Evolutionary conservation across 1,140 invertebrate species (phyloP).

Genomic region (Drosophila aff.): DNA sequence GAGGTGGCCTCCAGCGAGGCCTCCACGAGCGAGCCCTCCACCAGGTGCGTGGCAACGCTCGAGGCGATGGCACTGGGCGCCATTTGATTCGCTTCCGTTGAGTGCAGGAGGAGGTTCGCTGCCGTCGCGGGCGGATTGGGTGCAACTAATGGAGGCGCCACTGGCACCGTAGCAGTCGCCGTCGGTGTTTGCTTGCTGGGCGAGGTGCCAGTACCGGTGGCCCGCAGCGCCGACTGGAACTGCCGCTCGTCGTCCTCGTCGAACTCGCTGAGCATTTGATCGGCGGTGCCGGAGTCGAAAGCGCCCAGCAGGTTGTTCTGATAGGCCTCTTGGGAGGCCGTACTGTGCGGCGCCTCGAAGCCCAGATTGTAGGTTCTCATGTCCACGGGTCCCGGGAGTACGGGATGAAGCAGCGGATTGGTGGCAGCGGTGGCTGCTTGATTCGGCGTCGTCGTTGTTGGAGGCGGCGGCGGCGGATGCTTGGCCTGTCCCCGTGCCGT

Average conservation of each 20-base stretch:
- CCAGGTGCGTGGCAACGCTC: slow-evolving; percentile 37
- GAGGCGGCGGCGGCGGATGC: background rate
- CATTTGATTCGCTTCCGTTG: slow-evolving; percentile 67
- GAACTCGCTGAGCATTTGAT: slow-evolving; percentile 89
- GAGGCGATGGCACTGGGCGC: slow-evolving; percentile 36
- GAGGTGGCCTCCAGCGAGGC: slow-evolving; percentile 78
- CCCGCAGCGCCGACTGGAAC: slow-evolving; percentile 88
- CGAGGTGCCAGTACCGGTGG: slow-evolving; percentile 85
- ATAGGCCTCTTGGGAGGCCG: slow-evolving; percentile 86
- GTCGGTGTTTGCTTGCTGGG: slow-evolving; percentile 42
- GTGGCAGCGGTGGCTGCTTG: background rate
- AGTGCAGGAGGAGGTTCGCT: slow-evolving; percentile 43
- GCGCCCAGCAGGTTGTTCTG: slow-evolving; percentile 88
- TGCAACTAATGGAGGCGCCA: background rate
- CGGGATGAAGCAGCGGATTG: slow-evolving; percentile 85
- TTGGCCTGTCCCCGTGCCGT: slow-evolving; percentile 57
- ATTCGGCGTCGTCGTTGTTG: slow-evolving; percentile 23
- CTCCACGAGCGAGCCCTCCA: slow-evolving; percentile 54
- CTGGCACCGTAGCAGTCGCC: background rate
- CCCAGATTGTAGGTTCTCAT: slow-evolving; percentile 92
- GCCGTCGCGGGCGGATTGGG: slow-evolving; percentile 3
- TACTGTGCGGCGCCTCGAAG: slow-evolving; percentile 86
- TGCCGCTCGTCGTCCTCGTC: slow-evolving; percentile 93
- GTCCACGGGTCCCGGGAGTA: slow-evolving; percentile 93
- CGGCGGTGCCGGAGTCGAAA: slow-evolving; percentile 88